Percentiles rank a stretch among this genome's conserved stretches.
phyloP scores from a whole-genome alignment of 2,888 invertebrate genomes.

The Metallyticus violacea region DNA sequence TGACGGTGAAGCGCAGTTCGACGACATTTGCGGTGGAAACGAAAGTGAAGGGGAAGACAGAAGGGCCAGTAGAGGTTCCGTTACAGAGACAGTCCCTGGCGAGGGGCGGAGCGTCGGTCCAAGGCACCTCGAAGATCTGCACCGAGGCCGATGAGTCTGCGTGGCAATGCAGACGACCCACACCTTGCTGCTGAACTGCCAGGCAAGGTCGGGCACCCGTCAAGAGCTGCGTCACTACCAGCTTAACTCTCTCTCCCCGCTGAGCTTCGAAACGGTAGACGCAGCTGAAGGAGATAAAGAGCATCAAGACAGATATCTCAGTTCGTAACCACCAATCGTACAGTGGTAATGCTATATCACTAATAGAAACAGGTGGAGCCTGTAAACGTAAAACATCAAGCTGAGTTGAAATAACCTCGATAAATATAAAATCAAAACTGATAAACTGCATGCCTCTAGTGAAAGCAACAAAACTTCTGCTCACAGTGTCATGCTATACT shows the following conservation, averaged over 20 bases:
- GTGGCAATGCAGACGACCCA: slow-evolving; percentile 66
- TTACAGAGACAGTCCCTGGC: slow-evolving; percentile 64
- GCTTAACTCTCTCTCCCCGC: slow-evolving; percentile 73
- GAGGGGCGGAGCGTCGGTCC: slow-evolving; percentile 62
- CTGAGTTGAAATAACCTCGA: no score
- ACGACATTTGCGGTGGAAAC: slow-evolving; percentile 73
- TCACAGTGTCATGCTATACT: no score
- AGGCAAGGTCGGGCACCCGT: slow-evolving; percentile 52
- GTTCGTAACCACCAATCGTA: background rate
- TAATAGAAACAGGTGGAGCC: no score
- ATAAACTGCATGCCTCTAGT: no score
- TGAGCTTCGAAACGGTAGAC: slow-evolving; percentile 84
- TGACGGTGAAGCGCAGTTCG: slow-evolving; percentile 73
- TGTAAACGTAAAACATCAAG: no score
- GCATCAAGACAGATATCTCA: background rate
- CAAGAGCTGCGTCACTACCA: slow-evolving; percentile 71
- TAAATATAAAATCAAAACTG: no score
- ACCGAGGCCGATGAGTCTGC: slow-evolving; percentile 68
- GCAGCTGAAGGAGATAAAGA: slow-evolving; percentile 58
- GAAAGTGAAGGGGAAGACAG: slow-evolving; percentile 66
- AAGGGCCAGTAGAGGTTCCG: slow-evolving; percentile 49
- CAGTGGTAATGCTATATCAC: background rate
- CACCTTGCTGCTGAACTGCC: slow-evolving; percentile 51
- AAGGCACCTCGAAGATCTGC: slow-evolving; percentile 73
- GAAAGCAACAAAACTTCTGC: no score